A percentile compares a stretch with the other conserved stretches of the same genome.
Evolutionary conservation across 2,797 vertebrate genomes (phyloP).

Genomic region (Pterois miles): DNA sequence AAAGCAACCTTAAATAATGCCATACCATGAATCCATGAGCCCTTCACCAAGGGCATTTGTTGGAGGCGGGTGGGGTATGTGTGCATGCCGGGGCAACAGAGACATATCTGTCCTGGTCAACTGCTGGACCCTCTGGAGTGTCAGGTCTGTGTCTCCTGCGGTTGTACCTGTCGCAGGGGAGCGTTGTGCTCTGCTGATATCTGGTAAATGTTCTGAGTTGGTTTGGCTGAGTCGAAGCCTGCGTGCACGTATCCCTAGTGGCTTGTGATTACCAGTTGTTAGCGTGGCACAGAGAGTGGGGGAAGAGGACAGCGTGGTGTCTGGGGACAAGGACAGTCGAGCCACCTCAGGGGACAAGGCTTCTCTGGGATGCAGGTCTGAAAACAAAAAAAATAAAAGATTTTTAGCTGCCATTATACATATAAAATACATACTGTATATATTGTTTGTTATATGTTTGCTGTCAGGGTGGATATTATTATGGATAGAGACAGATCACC

Average conservation of each 20-base stretch:
- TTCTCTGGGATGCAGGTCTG: constrained; percentile 53
- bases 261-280: constrained; percentile 43
- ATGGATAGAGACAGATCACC: constrained; percentile 49
- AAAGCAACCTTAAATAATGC: background rate
- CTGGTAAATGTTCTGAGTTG: constrained; percentile 34
- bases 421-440: background rate
- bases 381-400: constrained; percentile 21
- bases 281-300: constrained; percentile 63
- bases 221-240: constrained; percentile 60
- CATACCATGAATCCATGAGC: constrained; percentile 49
- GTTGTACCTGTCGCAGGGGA: constrained; percentile 11
- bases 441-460: background rate
- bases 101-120: constrained; percentile 13
- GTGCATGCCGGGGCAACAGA: background rate
- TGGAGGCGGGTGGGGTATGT: constrained; percentile 50
- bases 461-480: background rate
- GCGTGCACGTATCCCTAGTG: constrained; percentile 60
- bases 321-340: constrained; percentile 65
- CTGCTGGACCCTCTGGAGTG: constrained; percentile 30
- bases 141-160: constrained; percentile 17
- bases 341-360: constrained; percentile 40
- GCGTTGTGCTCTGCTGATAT: constrained; percentile 23
- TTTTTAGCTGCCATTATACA: background rate
- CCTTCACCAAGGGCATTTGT: constrained; percentile 30
- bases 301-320: constrained; percentile 73